Evolutionary conservation across 2,888 invertebrate genomes (phyloP).

Genomic region (Prionchulus punctatus): DNA sequence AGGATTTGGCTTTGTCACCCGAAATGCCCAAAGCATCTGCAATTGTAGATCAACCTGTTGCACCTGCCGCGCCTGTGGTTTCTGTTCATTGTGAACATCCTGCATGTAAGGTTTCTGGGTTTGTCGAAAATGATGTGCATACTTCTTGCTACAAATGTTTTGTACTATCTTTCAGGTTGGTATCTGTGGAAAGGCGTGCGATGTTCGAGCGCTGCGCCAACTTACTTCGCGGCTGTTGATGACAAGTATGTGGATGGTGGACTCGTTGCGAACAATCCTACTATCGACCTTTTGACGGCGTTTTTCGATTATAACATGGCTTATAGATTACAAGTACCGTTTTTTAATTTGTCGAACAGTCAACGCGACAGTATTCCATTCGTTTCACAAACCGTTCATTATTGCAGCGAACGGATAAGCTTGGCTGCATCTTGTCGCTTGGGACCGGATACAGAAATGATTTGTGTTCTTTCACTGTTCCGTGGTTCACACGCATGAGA

Average conservation of each 20-base stretch:
- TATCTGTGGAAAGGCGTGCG: conserved; percentile 82
- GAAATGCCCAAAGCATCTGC: too few relatives aligned
- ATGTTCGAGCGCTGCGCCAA: conserved; percentile 89
- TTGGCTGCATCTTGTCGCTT: conserved; percentile 58
- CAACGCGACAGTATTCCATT: too few relatives aligned
- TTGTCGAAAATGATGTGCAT: too few relatives aligned
- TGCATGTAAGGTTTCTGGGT: not conserved
- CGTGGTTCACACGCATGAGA: too few relatives aligned
- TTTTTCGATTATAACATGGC: conserved; percentile 36
- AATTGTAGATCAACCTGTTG: too few relatives aligned
- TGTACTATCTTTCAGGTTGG: conserved; percentile 35
- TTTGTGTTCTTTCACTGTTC: too few relatives aligned
- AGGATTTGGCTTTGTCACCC: too few relatives aligned
- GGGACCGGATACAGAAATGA: too few relatives aligned
- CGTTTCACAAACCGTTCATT: not conserved
- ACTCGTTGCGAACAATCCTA: conserved; percentile 89
- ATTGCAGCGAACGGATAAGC: conserved; percentile 46
- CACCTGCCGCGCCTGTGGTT: too few relatives aligned
- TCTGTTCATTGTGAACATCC: not conserved
- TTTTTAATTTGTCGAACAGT: too few relatives aligned
- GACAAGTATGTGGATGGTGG: conserved; percentile 62
- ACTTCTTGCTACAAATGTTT: conserved; percentile 70
- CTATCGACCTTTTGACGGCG: conserved; percentile 80
- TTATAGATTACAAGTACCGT: conserved; percentile 36
- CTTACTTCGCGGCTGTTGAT: conserved; percentile 54